These are phyloP conservation scores for Syngnathoides biaculeatus DNA, from an alignment of 2,113 vertebrate species.

Conservation along the genomic window DNA sequence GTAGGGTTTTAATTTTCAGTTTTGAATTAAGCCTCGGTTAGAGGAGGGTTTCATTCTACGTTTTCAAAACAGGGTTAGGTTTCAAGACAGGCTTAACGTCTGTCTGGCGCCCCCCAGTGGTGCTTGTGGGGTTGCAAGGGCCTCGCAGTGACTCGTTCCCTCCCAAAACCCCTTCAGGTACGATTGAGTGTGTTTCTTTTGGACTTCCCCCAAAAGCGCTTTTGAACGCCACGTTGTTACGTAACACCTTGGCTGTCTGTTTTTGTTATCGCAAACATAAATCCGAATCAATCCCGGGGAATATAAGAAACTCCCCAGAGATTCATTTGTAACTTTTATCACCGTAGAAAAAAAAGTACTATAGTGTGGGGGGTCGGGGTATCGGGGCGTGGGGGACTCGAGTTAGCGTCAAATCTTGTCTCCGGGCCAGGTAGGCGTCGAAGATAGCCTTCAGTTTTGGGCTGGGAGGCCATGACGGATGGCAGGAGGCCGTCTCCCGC, in stretches of 20 bases:
- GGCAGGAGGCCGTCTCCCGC: neutral
- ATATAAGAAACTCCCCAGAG: slow-evolving; percentile 5
- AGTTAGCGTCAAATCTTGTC: no score
- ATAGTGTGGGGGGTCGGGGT: no score
- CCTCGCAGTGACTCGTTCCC: slow-evolving; percentile 30
- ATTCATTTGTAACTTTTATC: neutral
- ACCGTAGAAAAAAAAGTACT: neutral
- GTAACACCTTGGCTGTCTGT: neutral
- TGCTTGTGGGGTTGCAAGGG: slow-evolving; percentile 38
- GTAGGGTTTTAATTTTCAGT: no score
- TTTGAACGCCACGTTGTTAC: neutral
- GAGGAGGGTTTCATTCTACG: no score
- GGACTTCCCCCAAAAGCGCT: neutral
- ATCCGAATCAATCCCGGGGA: slow-evolving; percentile 9
- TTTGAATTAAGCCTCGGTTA: no score
- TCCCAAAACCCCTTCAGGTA: neutral
- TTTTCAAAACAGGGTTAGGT: no score
- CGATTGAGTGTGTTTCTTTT: neutral
- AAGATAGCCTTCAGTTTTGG: neutral
- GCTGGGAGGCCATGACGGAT: neutral
- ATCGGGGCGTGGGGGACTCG: no score
- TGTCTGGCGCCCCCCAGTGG: slow-evolving; percentile 7
- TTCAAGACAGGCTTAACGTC: neutral
- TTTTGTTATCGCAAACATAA: neutral
- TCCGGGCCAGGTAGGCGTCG: no score